Base-by-base conservation (phyloP, 2,888 invertebrate species). In the Stenoptilia bipunctidactyla region DNA sequence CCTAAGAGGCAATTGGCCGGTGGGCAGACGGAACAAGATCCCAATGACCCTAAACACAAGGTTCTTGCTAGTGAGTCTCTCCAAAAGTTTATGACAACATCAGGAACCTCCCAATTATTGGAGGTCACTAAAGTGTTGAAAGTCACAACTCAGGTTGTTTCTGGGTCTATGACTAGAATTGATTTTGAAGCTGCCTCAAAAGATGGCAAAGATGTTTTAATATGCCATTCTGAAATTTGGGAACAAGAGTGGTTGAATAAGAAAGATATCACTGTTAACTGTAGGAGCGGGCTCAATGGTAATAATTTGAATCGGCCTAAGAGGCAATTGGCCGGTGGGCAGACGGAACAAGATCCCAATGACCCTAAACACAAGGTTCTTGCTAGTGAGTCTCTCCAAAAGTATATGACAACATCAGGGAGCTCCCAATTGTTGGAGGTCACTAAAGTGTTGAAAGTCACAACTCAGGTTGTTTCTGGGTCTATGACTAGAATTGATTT, bases 181-280 rank as follows among this genome's bases (percentile, higher is more conserved):
- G 14, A 48, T 27, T 60, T 57, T 40, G 39, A 38, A 15, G 45
- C 49, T 3, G 34, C 27, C 12, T 39, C 45, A 9, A 15, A n/a
- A 20, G 13, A 13, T 4, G 10, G 27, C 6, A 1, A 3, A 9
- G 9, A 27, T 13, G 1, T 15, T 40, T 12, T 53, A 2, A 43
- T 38, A 13, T 88, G 88, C 47, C 44, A 65, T 15, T 68, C 87
- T 15, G 49, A 62, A 20, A 70, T 89, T 27, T 89, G 87, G 88
- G 83, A 87, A 14, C 75, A 71, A 39, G 67, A 82, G 0, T 90
- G 89, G 90, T 30, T 86, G 12, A 46, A 58, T 0, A 68, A 66
- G 1, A 66, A 67, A 46, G 61, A 85, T 36, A 51, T 58, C n/a
- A 37, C 44, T 2, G 56, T 57, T 1, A 38, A 37, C 1, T 61